Evolutionary conservation across 2,113 vertebrate species (phyloP).

Genomic region (Prietella phreatophila): DNA sequence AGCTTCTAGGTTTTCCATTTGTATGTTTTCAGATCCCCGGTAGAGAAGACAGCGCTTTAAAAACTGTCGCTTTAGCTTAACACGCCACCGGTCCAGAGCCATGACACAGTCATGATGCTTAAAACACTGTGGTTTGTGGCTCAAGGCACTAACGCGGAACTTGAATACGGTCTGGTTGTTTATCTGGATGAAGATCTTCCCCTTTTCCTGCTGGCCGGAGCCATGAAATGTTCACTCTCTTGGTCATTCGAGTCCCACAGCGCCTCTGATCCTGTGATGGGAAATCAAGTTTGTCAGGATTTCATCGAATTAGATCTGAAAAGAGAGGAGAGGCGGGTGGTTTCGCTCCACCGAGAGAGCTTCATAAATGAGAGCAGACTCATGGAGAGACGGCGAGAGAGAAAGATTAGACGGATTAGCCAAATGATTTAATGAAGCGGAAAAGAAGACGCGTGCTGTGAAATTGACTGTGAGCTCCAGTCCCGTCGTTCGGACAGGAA

Average conservation of each 20-base stretch:
- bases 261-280: constrained; percentile 41
- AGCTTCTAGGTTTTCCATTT: not conserved
- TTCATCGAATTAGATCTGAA: constrained; percentile 54
- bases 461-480: constrained; percentile 2
- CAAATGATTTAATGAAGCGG: constrained; percentile 30
- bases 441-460: not conserved
- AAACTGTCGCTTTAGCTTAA: not conserved
- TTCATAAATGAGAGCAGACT: constrained; percentile 36
- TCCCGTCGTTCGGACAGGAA: constrained; percentile 53
- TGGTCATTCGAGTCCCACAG: constrained; percentile 25
- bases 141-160: not conserved
- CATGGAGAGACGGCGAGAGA: constrained; percentile 33
- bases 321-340: constrained; percentile 38
- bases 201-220: constrained; percentile 26
- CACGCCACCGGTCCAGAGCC: not conserved
- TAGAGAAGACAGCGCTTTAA: not conserved
- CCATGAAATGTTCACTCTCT: not conserved
- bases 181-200: not conserved
- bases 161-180: not conserved
- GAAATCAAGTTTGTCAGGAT: constrained; percentile 56
- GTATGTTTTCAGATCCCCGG: not conserved
- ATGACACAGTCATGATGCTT: not conserved
- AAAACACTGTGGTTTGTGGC: not conserved
- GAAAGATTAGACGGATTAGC: constrained; percentile 33
- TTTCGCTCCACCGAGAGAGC: constrained; percentile 34